A percentile compares a stretch with the other conserved stretches of the same genome.
Evolutionary conservation across 2,113 vertebrate genomes (phyloP).

Genomic region (Oenanthe melanoleuca): DNA sequence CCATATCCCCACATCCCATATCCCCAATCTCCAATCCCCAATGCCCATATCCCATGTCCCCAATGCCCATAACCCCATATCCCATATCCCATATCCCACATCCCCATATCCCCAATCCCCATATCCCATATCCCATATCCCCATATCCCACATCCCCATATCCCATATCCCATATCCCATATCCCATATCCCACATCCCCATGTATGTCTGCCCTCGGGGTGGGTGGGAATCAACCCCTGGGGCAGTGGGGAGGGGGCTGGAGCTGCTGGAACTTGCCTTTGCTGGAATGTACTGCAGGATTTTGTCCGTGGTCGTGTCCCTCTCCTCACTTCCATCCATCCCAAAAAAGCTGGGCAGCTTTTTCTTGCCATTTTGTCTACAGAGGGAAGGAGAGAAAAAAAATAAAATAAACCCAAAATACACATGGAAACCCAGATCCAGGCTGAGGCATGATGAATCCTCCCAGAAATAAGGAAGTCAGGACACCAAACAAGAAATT

Average conservation of each 20-base stretch:
- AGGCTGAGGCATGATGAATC: background rate
- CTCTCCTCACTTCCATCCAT: conserved; percentile 58
- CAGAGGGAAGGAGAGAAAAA: background rate
- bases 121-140: too few species aligned
- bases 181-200: too few species aligned
- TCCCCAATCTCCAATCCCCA: too few species aligned
- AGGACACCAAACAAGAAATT: background rate
- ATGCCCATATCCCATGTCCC: too few species aligned
- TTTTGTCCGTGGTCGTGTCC: conserved; percentile 68
- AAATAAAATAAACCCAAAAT: background rate
- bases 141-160: too few species aligned
- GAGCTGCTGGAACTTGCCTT: conserved; percentile 65
- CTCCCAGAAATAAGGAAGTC: conserved; percentile 23
- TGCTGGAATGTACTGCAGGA: conserved; percentile 77
- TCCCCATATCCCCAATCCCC: too few species aligned
- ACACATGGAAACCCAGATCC: background rate
- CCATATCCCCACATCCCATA: too few species aligned
- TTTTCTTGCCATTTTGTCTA: conserved; percentile 75
- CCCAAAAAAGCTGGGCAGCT: conserved; percentile 69
- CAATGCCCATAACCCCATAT: too few species aligned
- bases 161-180: too few species aligned
- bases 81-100: too few species aligned
- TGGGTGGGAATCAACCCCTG: background rate
- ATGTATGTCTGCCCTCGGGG: background rate
- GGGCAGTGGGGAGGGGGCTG: background rate